These are phyloP conservation scores for Augochlora pura DNA, from an alignment of 1,140 invertebrate genomes.

Conservation along the genomic window DNA sequence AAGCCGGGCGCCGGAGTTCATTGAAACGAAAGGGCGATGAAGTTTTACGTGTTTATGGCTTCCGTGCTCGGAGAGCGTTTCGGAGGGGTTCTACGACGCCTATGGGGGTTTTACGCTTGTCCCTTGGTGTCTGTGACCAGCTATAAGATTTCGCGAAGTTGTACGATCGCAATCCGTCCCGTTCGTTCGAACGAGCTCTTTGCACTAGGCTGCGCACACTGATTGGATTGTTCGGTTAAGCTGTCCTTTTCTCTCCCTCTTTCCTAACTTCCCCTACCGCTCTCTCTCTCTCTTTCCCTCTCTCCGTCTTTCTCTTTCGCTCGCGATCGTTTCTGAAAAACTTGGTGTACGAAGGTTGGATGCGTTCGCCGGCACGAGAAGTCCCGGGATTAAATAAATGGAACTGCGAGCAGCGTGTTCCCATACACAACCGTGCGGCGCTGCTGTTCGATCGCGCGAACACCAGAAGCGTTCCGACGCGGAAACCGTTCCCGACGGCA, in stretches of 20 bases:
- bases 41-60: conserved; percentile 32
- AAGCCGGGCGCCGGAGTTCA: not conserved
- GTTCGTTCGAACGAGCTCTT: not conserved
- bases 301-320: not conserved
- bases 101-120: not conserved
- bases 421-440: no score
- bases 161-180: conserved; percentile 57
- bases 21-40: conserved; percentile 18
- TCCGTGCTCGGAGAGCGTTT: not conserved
- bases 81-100: not conserved
- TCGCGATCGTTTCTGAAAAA: not conserved
- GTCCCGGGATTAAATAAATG: not conserved
- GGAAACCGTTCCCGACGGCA: no score
- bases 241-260: not conserved
- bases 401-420: no score
- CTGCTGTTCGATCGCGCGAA: no score
- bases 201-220: conserved; percentile 17
- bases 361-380: not conserved
- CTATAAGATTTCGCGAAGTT: conserved; percentile 65
- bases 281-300: not conserved
- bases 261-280: not conserved
- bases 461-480: no score
- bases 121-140: conserved; percentile 33
- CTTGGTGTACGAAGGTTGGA: not conserved
- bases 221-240: conserved; percentile 45